These are phyloP conservation scores for Drosophila pandora DNA, from an alignment of 1,140 invertebrate genomes.

Conservation along the genomic window DNA sequence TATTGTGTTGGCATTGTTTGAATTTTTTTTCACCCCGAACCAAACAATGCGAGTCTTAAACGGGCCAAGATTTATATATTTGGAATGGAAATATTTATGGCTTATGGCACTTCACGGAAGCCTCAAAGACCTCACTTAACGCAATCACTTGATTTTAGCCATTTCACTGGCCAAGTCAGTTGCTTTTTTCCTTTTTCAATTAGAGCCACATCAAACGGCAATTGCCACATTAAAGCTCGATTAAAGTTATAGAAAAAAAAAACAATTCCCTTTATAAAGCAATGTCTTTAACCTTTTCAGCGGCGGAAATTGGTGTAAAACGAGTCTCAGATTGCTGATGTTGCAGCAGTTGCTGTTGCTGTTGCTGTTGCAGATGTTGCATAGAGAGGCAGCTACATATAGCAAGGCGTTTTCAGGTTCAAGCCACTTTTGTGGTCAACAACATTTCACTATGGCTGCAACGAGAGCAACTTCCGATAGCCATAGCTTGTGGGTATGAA, in stretches of 20 bases:
- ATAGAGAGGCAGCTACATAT: slow-evolving; percentile 54
- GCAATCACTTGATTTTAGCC: slow-evolving; percentile 33
- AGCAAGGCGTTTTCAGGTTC: slow-evolving; percentile 75
- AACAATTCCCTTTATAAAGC: slow-evolving; percentile 44
- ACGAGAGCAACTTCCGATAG: slow-evolving; percentile 37
- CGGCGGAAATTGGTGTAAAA: slow-evolving; percentile 78
- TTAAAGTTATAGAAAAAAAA: slow-evolving; percentile 63
- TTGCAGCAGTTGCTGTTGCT: slow-evolving; percentile 7
- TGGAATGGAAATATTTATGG: slow-evolving; percentile 23
- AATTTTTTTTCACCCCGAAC: slow-evolving; percentile 24
- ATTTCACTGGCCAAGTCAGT: slow-evolving; percentile 27
- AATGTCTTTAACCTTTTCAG: slow-evolving; percentile 74
- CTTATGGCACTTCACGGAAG: slow-evolving; percentile 17
- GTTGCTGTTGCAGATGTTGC: slow-evolving; percentile 41
- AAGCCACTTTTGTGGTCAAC: slow-evolving; percentile 65
- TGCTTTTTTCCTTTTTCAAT: slow-evolving; percentile 71
- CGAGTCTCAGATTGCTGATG: slow-evolving; percentile 56
- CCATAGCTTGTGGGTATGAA: slow-evolving; percentile 48
- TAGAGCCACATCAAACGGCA: slow-evolving; percentile 62
- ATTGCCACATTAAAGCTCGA: slow-evolving; percentile 76
- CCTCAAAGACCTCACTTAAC: slow-evolving; percentile 23
- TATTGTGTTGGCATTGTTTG: slow-evolving; percentile 41
- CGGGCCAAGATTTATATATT: slow-evolving; percentile 28
- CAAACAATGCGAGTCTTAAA: slow-evolving; percentile 25
- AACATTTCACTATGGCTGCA: slow-evolving; percentile 41